Base-by-base conservation (phyloP, 2,113 vertebrate genomes). In the Xenopus laevis region DNA sequence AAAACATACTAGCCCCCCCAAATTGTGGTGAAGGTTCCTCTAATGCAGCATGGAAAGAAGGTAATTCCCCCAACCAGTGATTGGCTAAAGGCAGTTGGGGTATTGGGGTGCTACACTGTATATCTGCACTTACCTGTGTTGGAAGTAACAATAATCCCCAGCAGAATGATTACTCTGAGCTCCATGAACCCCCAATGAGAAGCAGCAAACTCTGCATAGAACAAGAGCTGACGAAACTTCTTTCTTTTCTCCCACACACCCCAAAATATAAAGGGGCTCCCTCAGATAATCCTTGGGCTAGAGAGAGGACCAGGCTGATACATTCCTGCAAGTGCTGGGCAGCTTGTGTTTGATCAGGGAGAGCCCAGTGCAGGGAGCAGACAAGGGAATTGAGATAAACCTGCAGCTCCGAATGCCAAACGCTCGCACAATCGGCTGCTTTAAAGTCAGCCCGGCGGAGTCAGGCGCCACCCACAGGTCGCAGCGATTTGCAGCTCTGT, bases 101-200 rank as follows among this genome's bases (percentile, higher is more conserved):
- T 40, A 40, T 9, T 40, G 33, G 33, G 33, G 33, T 40, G 8
- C 33, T 7, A 9, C 6, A 1, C 8, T 7, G 5, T 27, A 27
- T 27, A 40, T 1, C 3, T 40, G 3, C 61, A 65, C 78, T 86
- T 91, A 91, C 88, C 90, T 91, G 88, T 80, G 20, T 88, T 82
- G 76, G 85, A 88, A 69, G 89, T 87, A 83, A 90, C 64, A 8
- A 89, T 85, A 83, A 91, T 87, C 81, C 89, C 90, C 52, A 91
- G 79, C 47, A 91, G 83, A 62, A 92, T 75, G 83, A 87, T 82
- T 83, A 89, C 82, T 81, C 87, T 82, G 67, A 83, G 91, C 89
- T 91, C 91, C 91, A 92, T 92, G 81, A 89, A 89, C 83, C 71
- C 33, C 33, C 33, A 40, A 40, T 40, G 33, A 40, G 33, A 40